Conservation (phyloP, 2,113 vertebrate species). For the Tringa solitaria region DNA sequence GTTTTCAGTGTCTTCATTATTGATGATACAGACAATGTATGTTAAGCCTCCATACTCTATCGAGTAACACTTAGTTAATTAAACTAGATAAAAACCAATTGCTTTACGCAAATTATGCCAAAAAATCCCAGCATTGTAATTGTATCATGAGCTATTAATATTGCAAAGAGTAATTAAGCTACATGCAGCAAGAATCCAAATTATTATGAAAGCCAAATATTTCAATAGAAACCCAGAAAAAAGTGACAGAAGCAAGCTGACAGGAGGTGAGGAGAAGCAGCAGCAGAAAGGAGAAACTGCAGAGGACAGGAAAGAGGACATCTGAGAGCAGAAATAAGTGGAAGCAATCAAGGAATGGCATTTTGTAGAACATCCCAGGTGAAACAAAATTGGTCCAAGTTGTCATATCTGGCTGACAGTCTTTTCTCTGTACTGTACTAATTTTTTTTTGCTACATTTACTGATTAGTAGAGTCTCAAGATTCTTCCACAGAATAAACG, state of each 20-base stretch:
- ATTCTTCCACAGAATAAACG: not conserved
- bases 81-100: not conserved
- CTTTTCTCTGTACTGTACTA: not conserved
- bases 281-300: not conserved
- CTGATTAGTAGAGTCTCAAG: not conserved
- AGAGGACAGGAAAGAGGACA: not conserved
- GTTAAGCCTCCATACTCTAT: not conserved
- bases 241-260: not conserved
- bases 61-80: not conserved
- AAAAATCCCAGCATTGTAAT: not conserved
- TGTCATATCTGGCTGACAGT: not conserved
- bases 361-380: not conserved
- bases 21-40: not conserved
- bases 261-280: not conserved
- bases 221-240: not conserved
- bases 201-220: not conserved
- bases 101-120: not conserved
- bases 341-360: not conserved
- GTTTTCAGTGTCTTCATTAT: not conserved
- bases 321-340: not conserved
- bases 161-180: not conserved
- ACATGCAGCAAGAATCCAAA: not conserved
- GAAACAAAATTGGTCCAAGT: not conserved
- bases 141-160: not conserved
- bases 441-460: not conserved